A percentile compares a stretch with the other conserved stretches of the same genome.
phyloP scores from a whole-genome alignment of 2,113 vertebrate genomes.

The Centropristis striata region DNA sequence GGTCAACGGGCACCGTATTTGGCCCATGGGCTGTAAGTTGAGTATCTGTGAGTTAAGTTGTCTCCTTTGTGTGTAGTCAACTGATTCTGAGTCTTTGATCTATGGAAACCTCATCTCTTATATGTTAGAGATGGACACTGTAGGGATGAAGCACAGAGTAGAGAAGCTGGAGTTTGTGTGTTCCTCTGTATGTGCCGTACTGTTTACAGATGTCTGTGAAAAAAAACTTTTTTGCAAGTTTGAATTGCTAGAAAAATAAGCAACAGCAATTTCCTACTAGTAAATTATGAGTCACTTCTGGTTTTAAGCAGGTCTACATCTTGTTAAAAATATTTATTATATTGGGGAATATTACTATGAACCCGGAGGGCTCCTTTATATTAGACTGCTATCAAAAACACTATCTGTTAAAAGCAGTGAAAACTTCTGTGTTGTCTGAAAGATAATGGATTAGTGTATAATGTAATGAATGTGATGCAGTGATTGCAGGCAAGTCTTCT shows the following conservation, averaged over 20 bases:
- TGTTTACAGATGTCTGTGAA: not conserved
- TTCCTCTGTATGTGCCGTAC: not conserved
- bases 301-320: no score
- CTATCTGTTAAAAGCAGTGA: no score
- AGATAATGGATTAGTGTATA: no score
- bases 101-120: not conserved
- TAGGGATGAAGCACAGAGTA: not conserved
- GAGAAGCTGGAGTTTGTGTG: not conserved
- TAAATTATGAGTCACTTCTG: not conserved
- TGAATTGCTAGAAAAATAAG: not conserved
- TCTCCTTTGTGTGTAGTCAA: not conserved
- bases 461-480: not conserved
- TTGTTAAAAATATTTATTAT: no score
- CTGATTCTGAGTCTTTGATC: not conserved
- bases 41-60: no score
- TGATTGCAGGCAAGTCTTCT: not conserved
- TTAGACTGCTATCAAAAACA: no score
- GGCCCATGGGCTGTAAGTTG: no score
- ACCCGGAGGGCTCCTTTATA: no score
- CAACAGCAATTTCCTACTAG: not conserved
- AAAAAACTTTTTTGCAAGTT: not conserved
- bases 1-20: no score
- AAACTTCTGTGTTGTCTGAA: no score
- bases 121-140: not conserved
- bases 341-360: no score